These are phyloP conservation scores for Gambelia wislizenii DNA, from an alignment of 2,797 vertebrate genomes.

Conservation along the genomic window DNA sequence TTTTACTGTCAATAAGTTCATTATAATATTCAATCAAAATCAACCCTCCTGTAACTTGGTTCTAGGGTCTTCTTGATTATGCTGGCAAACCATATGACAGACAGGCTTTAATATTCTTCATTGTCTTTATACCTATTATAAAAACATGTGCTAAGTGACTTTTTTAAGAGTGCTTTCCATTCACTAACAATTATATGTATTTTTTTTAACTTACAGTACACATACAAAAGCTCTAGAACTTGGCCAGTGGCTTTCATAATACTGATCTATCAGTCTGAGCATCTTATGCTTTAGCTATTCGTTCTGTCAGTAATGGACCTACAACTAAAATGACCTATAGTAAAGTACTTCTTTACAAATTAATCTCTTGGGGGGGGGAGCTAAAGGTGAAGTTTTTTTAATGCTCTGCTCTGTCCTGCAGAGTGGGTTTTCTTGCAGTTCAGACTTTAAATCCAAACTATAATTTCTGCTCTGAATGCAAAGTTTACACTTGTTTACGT, in stretches of 20 bases:
- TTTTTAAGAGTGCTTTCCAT: neutral
- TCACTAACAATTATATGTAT: neutral
- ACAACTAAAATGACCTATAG: too few species aligned
- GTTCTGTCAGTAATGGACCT: neutral
- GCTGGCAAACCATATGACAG: neutral
- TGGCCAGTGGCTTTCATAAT: neutral
- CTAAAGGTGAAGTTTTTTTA: too few species aligned
- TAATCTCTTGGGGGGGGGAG: too few species aligned
- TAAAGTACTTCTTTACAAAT: too few species aligned
- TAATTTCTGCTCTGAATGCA: neutral
- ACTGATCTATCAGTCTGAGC: too few species aligned
- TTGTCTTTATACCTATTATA: neutral
- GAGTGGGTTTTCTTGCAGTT: neutral
- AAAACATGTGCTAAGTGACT: neutral
- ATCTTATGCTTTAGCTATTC: too few species aligned
- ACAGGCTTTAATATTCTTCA: neutral
- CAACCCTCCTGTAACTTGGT: too few species aligned
- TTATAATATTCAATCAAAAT: too few species aligned
- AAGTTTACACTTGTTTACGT: neutral
- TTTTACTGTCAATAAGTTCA: too few species aligned
- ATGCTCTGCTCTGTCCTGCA: too few species aligned
- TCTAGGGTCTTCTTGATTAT: neutral
- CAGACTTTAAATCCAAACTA: neutral
- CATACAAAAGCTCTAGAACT: neutral
- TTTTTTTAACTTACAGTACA: neutral